Base-by-base conservation (phyloP, 2,888 invertebrate genomes). In the Agrypnus murinus region DNA sequence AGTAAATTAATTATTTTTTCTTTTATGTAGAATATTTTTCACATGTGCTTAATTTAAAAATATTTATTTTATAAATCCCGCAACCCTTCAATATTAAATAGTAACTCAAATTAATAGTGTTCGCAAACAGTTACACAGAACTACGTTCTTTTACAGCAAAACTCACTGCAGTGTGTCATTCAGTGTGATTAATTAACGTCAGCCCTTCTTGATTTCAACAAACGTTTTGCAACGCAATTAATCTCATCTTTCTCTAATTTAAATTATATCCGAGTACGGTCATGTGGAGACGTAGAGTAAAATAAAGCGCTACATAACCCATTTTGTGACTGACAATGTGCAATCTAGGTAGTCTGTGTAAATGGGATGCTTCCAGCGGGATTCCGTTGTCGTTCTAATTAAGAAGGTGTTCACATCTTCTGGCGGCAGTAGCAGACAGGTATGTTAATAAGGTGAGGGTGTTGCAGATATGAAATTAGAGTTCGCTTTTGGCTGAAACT, bases 351-450 rank as follows among this genome's bases (percentile, higher is more conserved):
- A 68, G 36, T 53, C 50, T 62, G 63, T 64, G 63, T 72, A 72
- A 71, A 74, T 71, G 71, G 65, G 60, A 64, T 55, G 66, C 67
- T 71, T 65, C 72, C 60, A 53, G 45, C 65, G 58, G 69, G 72
- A 69, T 50, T 66, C 58, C 67, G 70, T 74, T 72, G 72, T 67
- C 70, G 67, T 72, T 70, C 69, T 70, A 74, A 74, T 74, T 74
- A 74, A 74, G 72, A 59, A 64, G 60, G 71, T 60, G 72, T 70
- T 69, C 70, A 50, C 66, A 68, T 72, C 69, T 73, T 69, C 63
- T 46, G 60, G 48, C 46, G 43, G 53, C 38, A 53, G 50, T 25
- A 53, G 50, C 40, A 58, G 73, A 58, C 40, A 65, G 67, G 67
- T 73, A 62, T 62, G 67, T 64, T 63, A 64, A 58, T 64, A 64